Percentiles rank a stretch among this genome's conserved stretches.
phyloP scores from a whole-genome alignment of 2,113 vertebrate genomes.

The Takifugu flavidus region DNA sequence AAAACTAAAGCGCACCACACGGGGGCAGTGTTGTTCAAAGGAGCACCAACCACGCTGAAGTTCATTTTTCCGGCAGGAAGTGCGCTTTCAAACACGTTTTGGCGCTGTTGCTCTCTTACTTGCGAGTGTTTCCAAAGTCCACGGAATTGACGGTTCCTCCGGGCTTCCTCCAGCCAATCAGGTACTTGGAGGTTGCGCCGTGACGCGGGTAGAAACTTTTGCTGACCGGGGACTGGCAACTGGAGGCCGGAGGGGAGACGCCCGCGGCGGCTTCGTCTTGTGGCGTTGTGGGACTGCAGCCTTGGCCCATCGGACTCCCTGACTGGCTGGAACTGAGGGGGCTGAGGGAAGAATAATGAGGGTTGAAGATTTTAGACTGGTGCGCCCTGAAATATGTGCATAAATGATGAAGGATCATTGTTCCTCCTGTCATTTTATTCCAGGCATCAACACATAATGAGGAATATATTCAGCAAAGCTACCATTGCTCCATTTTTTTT shows the following conservation, averaged over 20 bases:
- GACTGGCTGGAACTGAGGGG: slow-evolving; percentile 85
- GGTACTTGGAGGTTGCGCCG: slow-evolving; percentile 96
- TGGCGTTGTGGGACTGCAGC: slow-evolving; percentile 76
- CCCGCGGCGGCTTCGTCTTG: slow-evolving; percentile 81
- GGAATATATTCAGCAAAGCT: neutral
- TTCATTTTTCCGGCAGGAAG: neutral
- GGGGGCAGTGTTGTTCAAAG: slow-evolving; percentile 41
- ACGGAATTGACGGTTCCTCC: slow-evolving; percentile 98
- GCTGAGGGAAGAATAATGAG: slow-evolving; percentile 17
- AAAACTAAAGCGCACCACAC: slow-evolving; percentile 35
- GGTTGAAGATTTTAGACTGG: neutral
- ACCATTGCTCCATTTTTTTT: slow-evolving; percentile 9
- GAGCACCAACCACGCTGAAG: neutral
- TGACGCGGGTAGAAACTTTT: slow-evolving; percentile 98
- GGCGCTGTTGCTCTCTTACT: slow-evolving; percentile 77
- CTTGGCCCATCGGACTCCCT: slow-evolving; percentile 58
- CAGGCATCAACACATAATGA: neutral
- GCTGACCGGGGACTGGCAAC: slow-evolving; percentile 82
- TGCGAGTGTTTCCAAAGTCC: slow-evolving; percentile 95
- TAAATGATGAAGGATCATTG: neutral
- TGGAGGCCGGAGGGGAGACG: slow-evolving; percentile 82
- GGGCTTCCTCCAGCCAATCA: slow-evolving; percentile 98
- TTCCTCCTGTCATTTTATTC: neutral
- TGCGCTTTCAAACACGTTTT: slow-evolving; percentile 8
- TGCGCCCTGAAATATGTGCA: slow-evolving; percentile 1